These are phyloP conservation scores for Erythrocercus mccallii DNA, from an alignment of 2,113 vertebrate genomes.

Conservation along the genomic window DNA sequence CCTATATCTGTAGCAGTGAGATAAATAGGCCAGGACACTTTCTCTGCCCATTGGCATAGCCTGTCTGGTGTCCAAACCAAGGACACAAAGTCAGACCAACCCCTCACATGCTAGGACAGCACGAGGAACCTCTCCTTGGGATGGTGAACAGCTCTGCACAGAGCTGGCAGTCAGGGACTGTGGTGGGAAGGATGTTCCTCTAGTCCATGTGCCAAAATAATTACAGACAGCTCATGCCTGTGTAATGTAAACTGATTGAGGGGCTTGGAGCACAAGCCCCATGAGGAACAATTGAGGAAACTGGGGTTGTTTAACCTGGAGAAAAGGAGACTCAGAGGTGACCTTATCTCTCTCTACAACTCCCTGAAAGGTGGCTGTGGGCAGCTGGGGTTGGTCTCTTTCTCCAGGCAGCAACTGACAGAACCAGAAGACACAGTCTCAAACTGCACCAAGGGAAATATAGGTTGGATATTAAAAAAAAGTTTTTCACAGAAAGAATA, in stretches of 20 bases:
- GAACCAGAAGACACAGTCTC: background rate
- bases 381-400: background rate
- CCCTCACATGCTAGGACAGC: fast-evolving
- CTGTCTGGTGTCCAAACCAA: background rate
- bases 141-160: background rate
- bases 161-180: fast-evolving
- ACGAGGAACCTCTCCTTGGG: fast-evolving
- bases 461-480: background rate
- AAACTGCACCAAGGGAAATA: background rate
- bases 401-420: background rate
- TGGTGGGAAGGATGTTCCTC: background rate
- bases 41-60: background rate
- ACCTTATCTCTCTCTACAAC: background rate
- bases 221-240: background rate
- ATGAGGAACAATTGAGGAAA: background rate
- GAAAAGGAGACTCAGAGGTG: background rate
- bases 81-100: background rate
- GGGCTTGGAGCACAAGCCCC: background rate
- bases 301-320: background rate
- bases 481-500: background rate
- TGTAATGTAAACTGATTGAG: background rate
- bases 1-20: background rate
- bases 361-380: background rate
- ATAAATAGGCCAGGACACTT: background rate
- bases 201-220: fast-evolving